Percentiles rank a stretch among this genome's conserved stretches.
phyloP scores from a whole-genome alignment of 2,888 invertebrate genomes.

The Caenorhabditis auriculariae region DNA sequence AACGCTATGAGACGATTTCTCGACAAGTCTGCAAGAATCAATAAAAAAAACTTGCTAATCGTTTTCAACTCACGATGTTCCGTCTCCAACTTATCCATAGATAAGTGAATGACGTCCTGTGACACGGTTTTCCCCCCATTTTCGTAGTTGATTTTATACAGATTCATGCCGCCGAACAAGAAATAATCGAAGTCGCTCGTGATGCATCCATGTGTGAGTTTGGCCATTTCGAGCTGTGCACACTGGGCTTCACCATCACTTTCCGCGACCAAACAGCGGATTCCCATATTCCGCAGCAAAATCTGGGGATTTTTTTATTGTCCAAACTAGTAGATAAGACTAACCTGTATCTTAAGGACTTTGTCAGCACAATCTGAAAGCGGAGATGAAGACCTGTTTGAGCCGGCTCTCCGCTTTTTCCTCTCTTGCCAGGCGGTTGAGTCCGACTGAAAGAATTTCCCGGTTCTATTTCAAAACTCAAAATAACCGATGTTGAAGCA shows the following conservation, averaged over 20 bases:
- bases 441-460: too few species aligned
- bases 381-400: slow-evolving; percentile 1
- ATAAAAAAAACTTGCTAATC: neutral
- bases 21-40: slow-evolving; percentile 12
- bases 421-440: neutral
- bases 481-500: too few species aligned
- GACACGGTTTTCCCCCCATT: slow-evolving; percentile 41
- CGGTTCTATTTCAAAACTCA: too few species aligned
- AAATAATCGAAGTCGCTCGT: slow-evolving; percentile 98
- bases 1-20: slow-evolving; percentile 76
- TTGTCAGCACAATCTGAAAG: too few species aligned
- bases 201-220: slow-evolving; percentile 82
- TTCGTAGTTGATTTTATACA: slow-evolving; percentile 73
- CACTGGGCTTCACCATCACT: slow-evolving; percentile 99
- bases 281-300: slow-evolving; percentile 83
- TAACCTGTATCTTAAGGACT: neutral
- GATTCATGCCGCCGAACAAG: slow-evolving; percentile 89
- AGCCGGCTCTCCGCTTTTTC: slow-evolving; percentile 8
- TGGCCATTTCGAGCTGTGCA: slow-evolving; percentile 79
- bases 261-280: slow-evolving; percentile 88
- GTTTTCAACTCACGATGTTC: neutral
- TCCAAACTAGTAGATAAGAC: neutral
- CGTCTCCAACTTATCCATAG: slow-evolving; percentile 1
- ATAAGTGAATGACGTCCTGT: neutral
- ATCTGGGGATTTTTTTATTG: slow-evolving; percentile 8